These are phyloP conservation scores for Nebria salina DNA, from an alignment of 2,888 invertebrate species.

Conservation along the genomic window DNA sequence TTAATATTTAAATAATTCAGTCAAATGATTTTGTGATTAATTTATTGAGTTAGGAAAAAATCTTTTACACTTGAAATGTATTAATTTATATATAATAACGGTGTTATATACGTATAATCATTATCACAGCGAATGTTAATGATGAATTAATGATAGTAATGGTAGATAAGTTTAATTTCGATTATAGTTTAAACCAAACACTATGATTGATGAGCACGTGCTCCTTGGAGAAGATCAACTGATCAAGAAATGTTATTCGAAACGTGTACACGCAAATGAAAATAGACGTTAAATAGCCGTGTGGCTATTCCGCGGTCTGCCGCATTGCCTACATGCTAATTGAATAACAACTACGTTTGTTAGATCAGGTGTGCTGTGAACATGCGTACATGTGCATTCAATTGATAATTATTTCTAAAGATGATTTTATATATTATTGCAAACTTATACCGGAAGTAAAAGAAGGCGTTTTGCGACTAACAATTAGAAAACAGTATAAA, in stretches of 20 bases:
- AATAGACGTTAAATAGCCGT: not conserved
- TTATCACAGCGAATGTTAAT: not conserved
- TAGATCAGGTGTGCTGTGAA: not conserved
- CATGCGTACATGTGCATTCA: not conserved
- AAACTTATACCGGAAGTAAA: not conserved
- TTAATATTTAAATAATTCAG: too few relatives aligned
- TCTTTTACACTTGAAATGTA: too few relatives aligned
- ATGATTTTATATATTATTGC: too few relatives aligned
- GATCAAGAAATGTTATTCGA: not conserved
- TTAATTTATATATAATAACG: not conserved
- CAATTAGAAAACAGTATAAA: not conserved
- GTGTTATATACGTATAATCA: not conserved
- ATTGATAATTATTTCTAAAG: too few relatives aligned
- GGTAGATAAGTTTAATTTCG: not conserved
- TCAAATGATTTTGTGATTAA: too few relatives aligned
- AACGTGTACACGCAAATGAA: conserved; percentile 17
- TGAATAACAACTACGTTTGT: not conserved
- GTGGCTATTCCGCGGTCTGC: not conserved
- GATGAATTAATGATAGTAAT: conserved; percentile 16
- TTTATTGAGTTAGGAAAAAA: too few relatives aligned
- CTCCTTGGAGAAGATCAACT: not conserved
- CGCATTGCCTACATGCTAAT: not conserved
- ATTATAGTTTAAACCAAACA: not conserved
- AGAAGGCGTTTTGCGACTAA: not conserved
- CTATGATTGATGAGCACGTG: conserved; percentile 21